These are phyloP conservation scores for Drosophila hydei DNA, from an alignment of 1,140 invertebrate genomes.

Conservation along the genomic window DNA sequence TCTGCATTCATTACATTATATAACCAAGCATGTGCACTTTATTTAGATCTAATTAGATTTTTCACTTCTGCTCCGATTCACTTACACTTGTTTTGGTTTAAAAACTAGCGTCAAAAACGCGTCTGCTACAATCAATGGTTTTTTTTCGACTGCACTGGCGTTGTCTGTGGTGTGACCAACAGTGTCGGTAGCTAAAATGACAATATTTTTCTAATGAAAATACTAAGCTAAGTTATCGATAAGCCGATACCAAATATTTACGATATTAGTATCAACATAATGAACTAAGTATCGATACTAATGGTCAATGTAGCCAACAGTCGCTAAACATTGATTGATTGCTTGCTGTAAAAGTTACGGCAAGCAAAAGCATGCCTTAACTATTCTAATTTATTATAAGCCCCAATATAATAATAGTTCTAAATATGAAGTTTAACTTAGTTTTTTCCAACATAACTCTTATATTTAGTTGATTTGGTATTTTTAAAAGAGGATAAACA, in stretches of 20 bases:
- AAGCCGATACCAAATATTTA: too few species aligned
- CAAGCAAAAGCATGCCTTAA: too few species aligned
- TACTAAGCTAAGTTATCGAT: neutral
- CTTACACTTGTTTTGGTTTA: constrained; percentile 67
- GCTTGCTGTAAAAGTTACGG: too few species aligned
- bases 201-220: constrained; percentile 1
- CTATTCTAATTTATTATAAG: too few species aligned
- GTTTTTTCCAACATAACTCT: neutral
- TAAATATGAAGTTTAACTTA: too few species aligned
- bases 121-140: constrained; percentile 47
- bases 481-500: constrained; percentile 9
- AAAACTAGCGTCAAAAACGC: constrained; percentile 36
- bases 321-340: neutral
- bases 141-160: constrained; percentile 48
- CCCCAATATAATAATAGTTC: too few species aligned
- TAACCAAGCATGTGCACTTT: constrained; percentile 47
- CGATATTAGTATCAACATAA: neutral
- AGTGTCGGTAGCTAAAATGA: neutral
- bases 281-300: neutral
- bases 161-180: constrained; percentile 31
- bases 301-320: neutral
- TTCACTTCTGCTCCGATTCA: constrained; percentile 44
- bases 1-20: constrained; percentile 41
- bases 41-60: constrained; percentile 39
- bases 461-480: constrained; percentile 5